These are phyloP conservation scores for Drosophila seguyi DNA, from an alignment of 1,140 invertebrate genomes.

Conservation along the genomic window DNA sequence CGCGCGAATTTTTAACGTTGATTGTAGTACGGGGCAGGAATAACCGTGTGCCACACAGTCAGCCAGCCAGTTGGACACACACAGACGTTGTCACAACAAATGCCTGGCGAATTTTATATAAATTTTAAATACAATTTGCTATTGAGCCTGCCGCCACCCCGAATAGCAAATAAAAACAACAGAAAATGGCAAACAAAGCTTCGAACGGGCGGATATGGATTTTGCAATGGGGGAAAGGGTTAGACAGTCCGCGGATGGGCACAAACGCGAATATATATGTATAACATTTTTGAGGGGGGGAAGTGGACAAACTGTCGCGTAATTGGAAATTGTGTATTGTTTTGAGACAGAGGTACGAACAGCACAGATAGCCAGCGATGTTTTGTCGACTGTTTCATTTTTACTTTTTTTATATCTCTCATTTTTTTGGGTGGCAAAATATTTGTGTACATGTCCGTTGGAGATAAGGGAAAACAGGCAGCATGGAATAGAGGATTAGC, in stretches of 20 bases:
- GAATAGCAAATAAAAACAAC: conserved; percentile 40
- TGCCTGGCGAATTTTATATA: conserved; percentile 77
- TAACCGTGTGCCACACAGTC: conserved; percentile 56
- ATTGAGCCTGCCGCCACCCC: conserved; percentile 60
- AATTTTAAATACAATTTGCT: conserved; percentile 83
- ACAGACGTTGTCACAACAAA: conserved; percentile 79
- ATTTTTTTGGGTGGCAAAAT: background rate
- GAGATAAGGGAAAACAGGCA: background rate
- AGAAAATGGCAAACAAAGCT: conserved; percentile 22
- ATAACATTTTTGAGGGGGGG: conserved; percentile 14
- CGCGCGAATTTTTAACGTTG: conserved; percentile 81
- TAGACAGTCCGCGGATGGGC: conserved; percentile 30
- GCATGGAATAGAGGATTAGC: conserved; percentile 7
- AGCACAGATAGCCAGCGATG: conserved; percentile 17
- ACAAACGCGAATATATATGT: background rate
- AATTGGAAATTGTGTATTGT: conserved; percentile 79
- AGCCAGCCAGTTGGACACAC: conserved; percentile 24
- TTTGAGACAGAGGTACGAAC: conserved; percentile 41
- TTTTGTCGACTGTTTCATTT: conserved; percentile 7
- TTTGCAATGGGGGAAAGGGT: conserved; percentile 4
- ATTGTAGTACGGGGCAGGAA: conserved; percentile 68
- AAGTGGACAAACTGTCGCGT: conserved; percentile 66
- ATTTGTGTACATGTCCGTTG: conserved; percentile 9
- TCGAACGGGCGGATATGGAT: conserved; percentile 21
- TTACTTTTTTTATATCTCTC: background rate